phyloP scores from a whole-genome alignment of 2,888 invertebrate species.

The Abrostola triplasia region DNA sequence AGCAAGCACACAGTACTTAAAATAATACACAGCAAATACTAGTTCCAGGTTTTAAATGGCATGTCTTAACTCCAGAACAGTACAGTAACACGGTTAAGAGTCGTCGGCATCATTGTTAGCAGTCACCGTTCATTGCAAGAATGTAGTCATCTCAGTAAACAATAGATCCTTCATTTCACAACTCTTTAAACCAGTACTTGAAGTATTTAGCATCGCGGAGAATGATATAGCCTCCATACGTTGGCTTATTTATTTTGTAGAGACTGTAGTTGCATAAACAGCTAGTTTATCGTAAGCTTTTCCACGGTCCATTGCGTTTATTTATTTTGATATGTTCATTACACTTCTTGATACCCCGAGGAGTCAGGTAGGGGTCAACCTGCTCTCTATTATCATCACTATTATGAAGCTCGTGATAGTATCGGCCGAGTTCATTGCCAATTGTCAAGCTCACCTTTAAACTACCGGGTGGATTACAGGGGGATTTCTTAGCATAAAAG shows the following conservation, averaged over 20 bases:
- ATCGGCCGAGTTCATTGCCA: no score
- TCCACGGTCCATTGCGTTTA: no score
- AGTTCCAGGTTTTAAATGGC: neutral
- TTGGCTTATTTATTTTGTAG: conserved; percentile 27
- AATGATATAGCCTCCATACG: conserved; percentile 14
- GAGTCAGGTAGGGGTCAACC: no score
- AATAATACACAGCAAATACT: conserved; percentile 10
- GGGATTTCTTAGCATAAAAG: no score
- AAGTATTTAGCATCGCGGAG: conserved; percentile 17
- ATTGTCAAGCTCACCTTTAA: no score
- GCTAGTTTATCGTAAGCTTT: no score
- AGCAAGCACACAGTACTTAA: neutral
- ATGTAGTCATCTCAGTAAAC: conserved; percentile 33
- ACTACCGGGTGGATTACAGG: no score
- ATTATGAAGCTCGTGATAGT: no score
- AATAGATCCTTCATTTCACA: conserved; percentile 29
- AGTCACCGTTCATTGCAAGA: conserved; percentile 21
- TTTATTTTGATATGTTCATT: no score
- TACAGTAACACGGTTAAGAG: conserved; percentile 20
- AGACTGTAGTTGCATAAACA: neutral
- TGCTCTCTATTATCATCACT: no score
- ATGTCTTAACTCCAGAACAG: conserved; percentile 12
- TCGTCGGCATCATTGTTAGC: conserved; percentile 11
- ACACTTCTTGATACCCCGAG: no score
- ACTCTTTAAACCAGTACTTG: conserved; percentile 17